Evolutionary conservation across 2,113 vertebrate species (phyloP).

Genomic region (western clawed frog (Xenopus tropicalis)): DNA sequence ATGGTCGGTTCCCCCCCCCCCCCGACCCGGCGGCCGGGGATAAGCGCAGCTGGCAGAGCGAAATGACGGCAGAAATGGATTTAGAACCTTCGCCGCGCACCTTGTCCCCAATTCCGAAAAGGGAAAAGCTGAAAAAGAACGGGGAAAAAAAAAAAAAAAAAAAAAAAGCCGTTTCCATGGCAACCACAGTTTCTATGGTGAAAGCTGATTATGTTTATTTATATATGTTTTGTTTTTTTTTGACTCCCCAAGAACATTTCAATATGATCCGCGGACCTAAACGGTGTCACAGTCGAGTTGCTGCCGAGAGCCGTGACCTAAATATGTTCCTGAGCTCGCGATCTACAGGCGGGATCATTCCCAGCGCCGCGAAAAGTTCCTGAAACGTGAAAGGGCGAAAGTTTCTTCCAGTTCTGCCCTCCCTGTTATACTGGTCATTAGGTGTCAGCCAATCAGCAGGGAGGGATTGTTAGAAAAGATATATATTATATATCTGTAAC

Average conservation of each 20-base stretch:
- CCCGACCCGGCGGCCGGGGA: too few species aligned
- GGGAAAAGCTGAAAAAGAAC: not conserved
- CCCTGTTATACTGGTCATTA: too few species aligned
- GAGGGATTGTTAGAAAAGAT: too few species aligned
- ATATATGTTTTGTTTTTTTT: slow-evolving; percentile 12
- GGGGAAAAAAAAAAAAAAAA: not conserved
- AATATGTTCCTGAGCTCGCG: not conserved
- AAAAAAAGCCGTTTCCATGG: slow-evolving; percentile 8
- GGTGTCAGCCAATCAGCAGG: too few species aligned
- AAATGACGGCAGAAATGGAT: too few species aligned
- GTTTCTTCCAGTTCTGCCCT: too few species aligned
- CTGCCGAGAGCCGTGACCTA: not conserved
- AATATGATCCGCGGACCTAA: slow-evolving; percentile 33
- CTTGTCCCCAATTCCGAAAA: slow-evolving; percentile 9
- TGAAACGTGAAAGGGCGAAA: too few species aligned
- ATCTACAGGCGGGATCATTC: too few species aligned
- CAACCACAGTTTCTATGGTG: slow-evolving; percentile 32
- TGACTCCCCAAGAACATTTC: slow-evolving; percentile 11
- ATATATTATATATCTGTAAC: too few species aligned
- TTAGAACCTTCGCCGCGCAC: not conserved
- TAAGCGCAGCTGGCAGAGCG: too few species aligned
- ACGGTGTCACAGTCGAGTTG: slow-evolving; percentile 1
- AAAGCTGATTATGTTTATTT: slow-evolving; percentile 32
- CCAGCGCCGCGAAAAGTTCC: too few species aligned
- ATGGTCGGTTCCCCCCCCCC: too few species aligned